Evolutionary conservation across 2,797 vertebrate genomes (phyloP).

Genomic region (Lagodon rhomboides): DNA sequence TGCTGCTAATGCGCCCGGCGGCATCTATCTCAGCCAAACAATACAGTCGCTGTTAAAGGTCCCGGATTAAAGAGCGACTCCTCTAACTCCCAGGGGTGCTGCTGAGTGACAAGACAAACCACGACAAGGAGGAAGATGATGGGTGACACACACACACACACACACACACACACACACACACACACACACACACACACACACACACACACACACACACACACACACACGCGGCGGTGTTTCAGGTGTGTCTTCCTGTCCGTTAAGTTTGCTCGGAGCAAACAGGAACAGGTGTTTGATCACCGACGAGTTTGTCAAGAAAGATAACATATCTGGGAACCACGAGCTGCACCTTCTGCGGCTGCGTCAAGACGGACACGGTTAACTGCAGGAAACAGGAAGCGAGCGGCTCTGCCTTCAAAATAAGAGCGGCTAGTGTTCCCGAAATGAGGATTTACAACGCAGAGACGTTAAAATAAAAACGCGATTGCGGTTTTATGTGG

Average conservation of each 20-base stretch:
- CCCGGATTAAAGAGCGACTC: conserved; percentile 79
- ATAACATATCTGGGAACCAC: conserved; percentile 38
- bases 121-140: conserved; percentile 32
- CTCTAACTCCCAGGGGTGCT: conserved; percentile 62
- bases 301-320: conserved; percentile 72
- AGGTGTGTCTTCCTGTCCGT: conserved; percentile 19
- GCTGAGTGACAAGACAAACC: conserved; percentile 39
- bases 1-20: conserved; percentile 80
- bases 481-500: rapidly evolving
- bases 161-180: conserved; percentile 12
- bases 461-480: too few species aligned
- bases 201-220: conserved; percentile 7
- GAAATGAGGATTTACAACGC: too few species aligned
- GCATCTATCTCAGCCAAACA: conserved; percentile 79
- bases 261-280: conserved; percentile 57
- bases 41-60: conserved; percentile 81
- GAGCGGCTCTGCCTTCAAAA: not conserved
- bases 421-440: conserved; percentile 31
- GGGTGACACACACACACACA: conserved; percentile 28
- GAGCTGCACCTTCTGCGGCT: conserved; percentile 28
- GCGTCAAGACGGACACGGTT: conserved; percentile 9
- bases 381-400: conserved; percentile 34
- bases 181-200: conserved; percentile 23
- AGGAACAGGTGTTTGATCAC: conserved; percentile 66
- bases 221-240: conserved; percentile 16